Evolutionary conservation across 2,888 invertebrate species (phyloP).

Genomic region (Coleophora deauratella): DNA sequence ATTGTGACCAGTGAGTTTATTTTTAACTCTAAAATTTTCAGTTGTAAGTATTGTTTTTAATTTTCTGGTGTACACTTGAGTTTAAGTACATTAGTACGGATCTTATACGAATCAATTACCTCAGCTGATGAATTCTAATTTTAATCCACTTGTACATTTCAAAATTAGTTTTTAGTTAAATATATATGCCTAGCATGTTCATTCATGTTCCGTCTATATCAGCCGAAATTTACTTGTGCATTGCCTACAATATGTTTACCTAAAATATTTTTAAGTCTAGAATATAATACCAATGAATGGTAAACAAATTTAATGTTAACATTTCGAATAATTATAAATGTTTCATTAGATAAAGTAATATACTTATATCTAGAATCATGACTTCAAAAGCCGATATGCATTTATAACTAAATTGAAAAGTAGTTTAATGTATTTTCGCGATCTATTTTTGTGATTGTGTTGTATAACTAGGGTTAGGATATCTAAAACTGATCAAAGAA

Average conservation of each 20-base stretch:
- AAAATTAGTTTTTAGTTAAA: no score
- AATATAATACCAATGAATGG: conserved; percentile 23
- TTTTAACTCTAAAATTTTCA: conserved; percentile 31
- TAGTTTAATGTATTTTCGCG: background rate
- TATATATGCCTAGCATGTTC: no score
- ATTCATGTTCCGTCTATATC: background rate
- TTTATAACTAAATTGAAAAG: conserved; percentile 3
- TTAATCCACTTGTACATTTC: no score
- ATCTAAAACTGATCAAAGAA: no score
- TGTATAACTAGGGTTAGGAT: no score
- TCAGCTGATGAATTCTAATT: no score
- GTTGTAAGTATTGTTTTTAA: conserved; percentile 27
- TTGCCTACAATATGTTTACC: conserved; percentile 5
- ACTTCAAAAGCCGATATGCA: conserved; percentile 12
- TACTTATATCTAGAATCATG: conserved; percentile 24
- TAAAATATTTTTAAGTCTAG: conserved; percentile 25
- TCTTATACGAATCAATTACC: no score
- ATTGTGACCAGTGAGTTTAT: conserved; percentile 27
- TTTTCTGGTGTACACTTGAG: conserved; percentile 1
- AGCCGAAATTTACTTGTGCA: conserved; percentile 13
- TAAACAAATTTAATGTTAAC: conserved; percentile 22
- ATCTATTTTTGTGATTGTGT: no score
- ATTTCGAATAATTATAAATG: conserved; percentile 8
- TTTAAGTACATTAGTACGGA: background rate
- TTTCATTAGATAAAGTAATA: conserved; percentile 8